Conservation (phyloP, 2,797 vertebrate genomes). For the Kryptolebias ocellatus region DNA sequence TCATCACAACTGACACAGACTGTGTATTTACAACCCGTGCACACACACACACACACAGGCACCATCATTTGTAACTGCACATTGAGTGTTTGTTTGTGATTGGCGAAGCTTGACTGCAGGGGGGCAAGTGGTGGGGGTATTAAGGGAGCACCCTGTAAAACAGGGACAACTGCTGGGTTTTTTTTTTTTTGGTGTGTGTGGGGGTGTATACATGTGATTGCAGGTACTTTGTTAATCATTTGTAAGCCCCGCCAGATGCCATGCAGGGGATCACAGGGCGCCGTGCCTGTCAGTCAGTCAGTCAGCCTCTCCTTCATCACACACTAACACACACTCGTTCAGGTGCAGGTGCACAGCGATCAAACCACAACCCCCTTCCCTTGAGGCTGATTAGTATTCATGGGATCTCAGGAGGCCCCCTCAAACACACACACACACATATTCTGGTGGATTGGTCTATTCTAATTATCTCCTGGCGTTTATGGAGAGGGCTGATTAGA, state of each 20-base stretch:
- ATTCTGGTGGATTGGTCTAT: constrained; percentile 77
- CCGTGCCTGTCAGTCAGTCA: constrained; percentile 59
- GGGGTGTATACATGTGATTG: constrained; percentile 41
- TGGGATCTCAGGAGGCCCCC: constrained; percentile 75
- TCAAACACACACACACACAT: constrained; percentile 49
- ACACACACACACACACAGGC: constrained; percentile 28
- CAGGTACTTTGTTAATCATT: constrained; percentile 79
- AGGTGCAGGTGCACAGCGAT: constrained; percentile 66
- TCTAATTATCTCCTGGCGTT: constrained; percentile 83
- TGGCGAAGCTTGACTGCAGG: constrained; percentile 39
- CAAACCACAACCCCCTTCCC: constrained; percentile 58
- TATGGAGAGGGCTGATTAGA: constrained; percentile 85
- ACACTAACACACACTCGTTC: constrained; percentile 50
- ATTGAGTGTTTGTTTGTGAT: constrained; percentile 42
- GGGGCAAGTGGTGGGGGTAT: constrained; percentile 16
- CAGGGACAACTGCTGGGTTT: constrained; percentile 40
- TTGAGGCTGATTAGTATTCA: constrained; percentile 83
- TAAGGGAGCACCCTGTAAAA: constrained; percentile 42
- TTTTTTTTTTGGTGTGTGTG: constrained; percentile 22
- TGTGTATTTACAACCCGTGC: constrained; percentile 68
- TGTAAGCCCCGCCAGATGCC: constrained; percentile 77
- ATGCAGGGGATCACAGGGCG: constrained; percentile 55
- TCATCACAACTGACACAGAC: constrained; percentile 74
- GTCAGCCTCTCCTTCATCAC: constrained; percentile 58
- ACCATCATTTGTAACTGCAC: constrained; percentile 33